phyloP scores from a whole-genome alignment of 2,888 invertebrate genomes.

The Ectemnius continuus region DNA sequence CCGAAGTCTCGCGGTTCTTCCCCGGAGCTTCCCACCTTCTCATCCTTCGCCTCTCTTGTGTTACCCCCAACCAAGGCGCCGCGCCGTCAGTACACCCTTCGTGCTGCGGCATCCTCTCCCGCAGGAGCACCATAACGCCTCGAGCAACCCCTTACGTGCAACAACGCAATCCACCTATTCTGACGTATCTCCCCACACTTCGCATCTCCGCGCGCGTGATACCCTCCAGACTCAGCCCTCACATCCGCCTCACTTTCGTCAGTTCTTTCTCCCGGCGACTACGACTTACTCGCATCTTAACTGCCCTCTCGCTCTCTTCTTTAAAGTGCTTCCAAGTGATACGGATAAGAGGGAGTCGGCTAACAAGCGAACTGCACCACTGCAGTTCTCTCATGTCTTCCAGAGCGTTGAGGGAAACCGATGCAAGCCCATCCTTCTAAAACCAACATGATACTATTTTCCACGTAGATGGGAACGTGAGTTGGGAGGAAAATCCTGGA shows the following conservation, averaged over 20 bases:
- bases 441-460: constrained; percentile 1
- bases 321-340: neutral
- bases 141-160: constrained; percentile 54
- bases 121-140: constrained; percentile 50
- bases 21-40: constrained; percentile 36
- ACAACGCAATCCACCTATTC: constrained; percentile 54
- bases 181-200: constrained; percentile 32
- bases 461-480: neutral
- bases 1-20: constrained; percentile 50
- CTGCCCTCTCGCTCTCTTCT: neutral
- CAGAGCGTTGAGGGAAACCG: neutral
- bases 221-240: constrained; percentile 5
- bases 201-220: constrained; percentile 33
- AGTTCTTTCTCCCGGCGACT: constrained; percentile 2
- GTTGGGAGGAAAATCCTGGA: constrained; percentile 1
- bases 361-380: no score
- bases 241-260: constrained; percentile 2
- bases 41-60: constrained; percentile 40
- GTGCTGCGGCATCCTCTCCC: constrained; percentile 29
- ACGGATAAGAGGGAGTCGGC: neutral
- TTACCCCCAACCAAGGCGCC: constrained; percentile 24
- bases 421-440: neutral
- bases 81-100: constrained; percentile 37
- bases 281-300: constrained; percentile 7
- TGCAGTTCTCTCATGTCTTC: neutral